A percentile compares a stretch with the other conserved stretches of the same genome.
phyloP scores from a whole-genome alignment of 2,113 vertebrate species.

The Sterna hirundo region DNA sequence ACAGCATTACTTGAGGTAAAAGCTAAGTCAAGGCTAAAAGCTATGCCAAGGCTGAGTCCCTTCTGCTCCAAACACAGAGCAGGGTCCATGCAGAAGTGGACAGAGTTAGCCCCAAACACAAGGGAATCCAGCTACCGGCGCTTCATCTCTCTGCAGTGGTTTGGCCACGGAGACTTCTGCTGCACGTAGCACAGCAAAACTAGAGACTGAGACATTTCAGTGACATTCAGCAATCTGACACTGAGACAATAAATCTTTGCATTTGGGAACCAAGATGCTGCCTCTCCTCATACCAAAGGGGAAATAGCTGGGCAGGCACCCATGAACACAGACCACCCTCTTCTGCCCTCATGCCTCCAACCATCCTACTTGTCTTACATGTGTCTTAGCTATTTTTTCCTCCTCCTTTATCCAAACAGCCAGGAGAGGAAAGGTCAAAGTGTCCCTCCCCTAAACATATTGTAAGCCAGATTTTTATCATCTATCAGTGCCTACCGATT shows the following conservation, averaged over 20 bases:
- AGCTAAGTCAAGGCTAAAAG: not conserved
- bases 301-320: not conserved
- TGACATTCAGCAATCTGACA: not conserved
- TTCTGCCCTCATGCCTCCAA: not conserved
- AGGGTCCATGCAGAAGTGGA: not conserved
- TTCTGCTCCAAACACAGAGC: not conserved
- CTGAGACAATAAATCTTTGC: not conserved
- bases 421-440: not conserved
- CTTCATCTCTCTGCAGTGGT: not conserved
- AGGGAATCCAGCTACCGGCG: accelerated
- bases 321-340: not conserved
- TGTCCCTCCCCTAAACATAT: not conserved
- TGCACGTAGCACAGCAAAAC: not conserved
- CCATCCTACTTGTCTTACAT: not conserved
- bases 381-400: not conserved
- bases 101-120: not conserved
- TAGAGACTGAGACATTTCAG: not conserved
- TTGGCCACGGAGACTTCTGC: not conserved
- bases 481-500: not conserved
- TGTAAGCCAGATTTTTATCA: not conserved
- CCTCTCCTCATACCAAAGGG: not conserved
- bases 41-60: not conserved
- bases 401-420: not conserved
- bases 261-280: not conserved
- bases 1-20: not conserved